phyloP scores from a whole-genome alignment of 2,888 invertebrate genomes.

The Leptarthrus brevirostris region DNA sequence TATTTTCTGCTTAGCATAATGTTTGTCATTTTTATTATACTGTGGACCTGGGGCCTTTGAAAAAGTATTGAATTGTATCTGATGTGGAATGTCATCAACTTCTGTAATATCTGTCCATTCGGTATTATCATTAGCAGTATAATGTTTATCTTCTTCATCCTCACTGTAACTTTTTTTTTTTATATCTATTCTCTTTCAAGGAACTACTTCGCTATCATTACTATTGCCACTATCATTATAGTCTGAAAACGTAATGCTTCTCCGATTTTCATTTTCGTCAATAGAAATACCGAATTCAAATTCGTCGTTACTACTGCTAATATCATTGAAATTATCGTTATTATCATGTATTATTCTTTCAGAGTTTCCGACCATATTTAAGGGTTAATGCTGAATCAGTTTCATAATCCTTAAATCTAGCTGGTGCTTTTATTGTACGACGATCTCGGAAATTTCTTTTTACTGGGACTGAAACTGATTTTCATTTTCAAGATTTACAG shows the following conservation, averaged over 20 bases:
- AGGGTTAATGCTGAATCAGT: no score
- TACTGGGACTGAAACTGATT: no score
- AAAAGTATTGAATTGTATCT: constrained; percentile 16
- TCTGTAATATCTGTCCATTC: constrained; percentile 13
- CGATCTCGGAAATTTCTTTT: no score
- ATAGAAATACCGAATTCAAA: neutral
- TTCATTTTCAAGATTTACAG: no score
- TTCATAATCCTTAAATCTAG: no score
- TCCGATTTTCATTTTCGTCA: constrained; percentile 1
- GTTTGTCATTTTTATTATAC: no score
- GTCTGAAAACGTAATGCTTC: no score
- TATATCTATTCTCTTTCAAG: neutral
- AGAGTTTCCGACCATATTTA: neutral
- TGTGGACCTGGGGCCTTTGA: constrained; percentile 10
- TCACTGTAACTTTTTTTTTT: neutral
- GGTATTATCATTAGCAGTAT: constrained; percentile 1
- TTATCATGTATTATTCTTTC: no score
- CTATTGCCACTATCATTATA: constrained; percentile 5
- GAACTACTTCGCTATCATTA: constrained; percentile 1
- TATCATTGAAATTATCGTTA: no score
- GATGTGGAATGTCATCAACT: constrained; percentile 7
- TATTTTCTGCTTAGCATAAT: no score
- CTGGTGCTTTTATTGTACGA: no score
- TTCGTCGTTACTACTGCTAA: neutral
- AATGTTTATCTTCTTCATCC: no score